Evolutionary conservation across 2,113 vertebrate genomes (phyloP).

Genomic region (Alligator mississippiensis): DNA sequence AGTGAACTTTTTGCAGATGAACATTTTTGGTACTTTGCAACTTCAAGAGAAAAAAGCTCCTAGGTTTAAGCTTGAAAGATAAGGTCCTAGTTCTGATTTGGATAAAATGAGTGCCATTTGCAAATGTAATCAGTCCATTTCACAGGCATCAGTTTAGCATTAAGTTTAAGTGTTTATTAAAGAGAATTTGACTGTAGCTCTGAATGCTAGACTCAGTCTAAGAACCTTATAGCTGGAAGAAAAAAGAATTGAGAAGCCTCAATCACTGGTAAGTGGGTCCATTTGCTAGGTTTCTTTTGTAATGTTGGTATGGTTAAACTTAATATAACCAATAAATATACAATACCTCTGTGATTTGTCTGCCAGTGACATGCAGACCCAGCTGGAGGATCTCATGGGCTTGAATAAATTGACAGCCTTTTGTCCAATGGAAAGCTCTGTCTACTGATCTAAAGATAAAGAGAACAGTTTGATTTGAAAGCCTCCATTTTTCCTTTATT

Average conservation of each 20-base stretch:
- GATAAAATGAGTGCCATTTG: slow-evolving; percentile 39
- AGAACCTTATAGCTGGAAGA: slow-evolving; percentile 51
- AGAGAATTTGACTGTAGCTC: slow-evolving; percentile 42
- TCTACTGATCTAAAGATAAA: background rate
- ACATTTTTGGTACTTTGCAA: slow-evolving; percentile 15
- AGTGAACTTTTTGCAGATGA: slow-evolving; percentile 18
- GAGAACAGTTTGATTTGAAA: background rate
- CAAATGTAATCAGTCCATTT: slow-evolving; percentile 66
- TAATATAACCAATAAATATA: background rate
- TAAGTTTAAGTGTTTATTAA: slow-evolving; percentile 58
- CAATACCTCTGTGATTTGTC: background rate
- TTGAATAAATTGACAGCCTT: background rate
- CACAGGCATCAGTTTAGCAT: slow-evolving; percentile 57
- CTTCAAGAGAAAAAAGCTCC: slow-evolving; percentile 18
- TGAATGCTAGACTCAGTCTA: slow-evolving; percentile 10
- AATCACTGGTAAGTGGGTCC: slow-evolving; percentile 67
- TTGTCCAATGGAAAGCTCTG: background rate
- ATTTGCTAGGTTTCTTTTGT: slow-evolving; percentile 54
- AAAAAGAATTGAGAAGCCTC: slow-evolving; percentile 35
- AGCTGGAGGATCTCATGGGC: background rate
- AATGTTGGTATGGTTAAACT: background rate
- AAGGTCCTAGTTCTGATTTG: slow-evolving; percentile 35
- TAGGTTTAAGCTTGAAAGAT: slow-evolving; percentile 31
- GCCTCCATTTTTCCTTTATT: background rate
- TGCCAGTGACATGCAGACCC: background rate